phyloP scores from a whole-genome alignment of 2,797 vertebrate species.

The Myotis daubentonii region DNA sequence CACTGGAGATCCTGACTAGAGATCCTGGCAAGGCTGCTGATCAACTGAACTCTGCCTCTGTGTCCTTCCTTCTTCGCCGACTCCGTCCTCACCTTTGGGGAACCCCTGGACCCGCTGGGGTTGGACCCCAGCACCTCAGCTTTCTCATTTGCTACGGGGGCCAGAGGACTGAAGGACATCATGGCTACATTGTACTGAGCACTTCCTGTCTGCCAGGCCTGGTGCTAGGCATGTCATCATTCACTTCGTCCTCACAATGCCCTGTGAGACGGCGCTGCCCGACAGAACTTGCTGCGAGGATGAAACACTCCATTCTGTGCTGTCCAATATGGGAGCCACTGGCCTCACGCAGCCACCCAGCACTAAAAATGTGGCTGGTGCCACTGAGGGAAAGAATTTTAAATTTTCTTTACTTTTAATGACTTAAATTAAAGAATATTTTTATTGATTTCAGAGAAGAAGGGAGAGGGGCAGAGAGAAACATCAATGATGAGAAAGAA shows the following conservation, averaged over 20 bases:
- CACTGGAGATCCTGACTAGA: too few relatives aligned
- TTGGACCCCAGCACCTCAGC: too few relatives aligned
- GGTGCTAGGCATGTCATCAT: neutral
- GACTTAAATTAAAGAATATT: neutral
- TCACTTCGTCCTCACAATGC: neutral
- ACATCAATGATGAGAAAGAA: neutral
- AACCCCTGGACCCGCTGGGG: too few relatives aligned
- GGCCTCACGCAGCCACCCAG: fast-evolving
- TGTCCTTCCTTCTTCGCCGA: too few relatives aligned
- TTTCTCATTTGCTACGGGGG: neutral
- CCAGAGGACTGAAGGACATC: too few relatives aligned
- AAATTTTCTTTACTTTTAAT: neutral
- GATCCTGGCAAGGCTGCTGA: too few relatives aligned
- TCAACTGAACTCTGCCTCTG: too few relatives aligned
- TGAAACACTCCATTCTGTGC: neutral
- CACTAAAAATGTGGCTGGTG: neutral
- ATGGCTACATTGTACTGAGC: neutral
- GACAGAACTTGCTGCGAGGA: neutral
- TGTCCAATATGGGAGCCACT: neutral
- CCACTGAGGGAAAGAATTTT: neutral
- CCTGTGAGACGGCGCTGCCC: too few relatives aligned
- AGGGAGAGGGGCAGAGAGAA: neutral
- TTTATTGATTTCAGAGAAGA: neutral
- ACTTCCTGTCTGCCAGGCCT: neutral
- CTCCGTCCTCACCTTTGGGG: too few relatives aligned